A percentile compares a stretch with the other conserved stretches of the same genome.
Evolutionary conservation across 2,888 invertebrate species (phyloP).

Genomic region (Sphaerophoria taeniata): DNA sequence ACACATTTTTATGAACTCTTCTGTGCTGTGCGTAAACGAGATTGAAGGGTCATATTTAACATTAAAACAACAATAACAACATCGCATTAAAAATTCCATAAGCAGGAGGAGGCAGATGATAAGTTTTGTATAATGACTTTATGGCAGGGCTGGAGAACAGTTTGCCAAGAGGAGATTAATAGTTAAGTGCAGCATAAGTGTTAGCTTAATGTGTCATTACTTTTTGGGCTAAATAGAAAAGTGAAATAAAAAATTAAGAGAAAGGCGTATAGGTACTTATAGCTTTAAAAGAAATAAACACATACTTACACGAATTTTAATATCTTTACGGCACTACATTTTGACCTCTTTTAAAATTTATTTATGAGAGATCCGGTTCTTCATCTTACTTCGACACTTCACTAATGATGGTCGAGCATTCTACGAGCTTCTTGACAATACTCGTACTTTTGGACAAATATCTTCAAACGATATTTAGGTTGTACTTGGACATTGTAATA

Average conservation of each 20-base stretch:
- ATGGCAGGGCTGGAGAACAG: conserved; percentile 8
- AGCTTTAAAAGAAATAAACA: background rate
- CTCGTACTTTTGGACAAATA: too few relatives aligned
- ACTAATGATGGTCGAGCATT: too few relatives aligned
- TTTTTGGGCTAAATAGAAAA: background rate
- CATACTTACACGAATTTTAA: background rate
- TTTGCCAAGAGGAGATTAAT: background rate
- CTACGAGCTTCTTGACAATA: too few relatives aligned
- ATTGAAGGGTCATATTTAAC: conserved; percentile 24
- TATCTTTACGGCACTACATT: too few relatives aligned
- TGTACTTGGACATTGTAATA: too few relatives aligned
- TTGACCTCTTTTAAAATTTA: too few relatives aligned
- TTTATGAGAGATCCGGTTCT: too few relatives aligned
- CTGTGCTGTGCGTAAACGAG: conserved; percentile 9
- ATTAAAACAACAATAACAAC: background rate
- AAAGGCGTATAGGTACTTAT: background rate
- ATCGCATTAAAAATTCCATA: background rate
- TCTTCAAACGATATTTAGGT: too few relatives aligned
- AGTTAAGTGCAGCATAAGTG: background rate
- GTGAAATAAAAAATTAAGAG: background rate
- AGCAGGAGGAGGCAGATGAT: conserved; percentile 48
- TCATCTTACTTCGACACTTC: too few relatives aligned
- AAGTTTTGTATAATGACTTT: conserved; percentile 40
- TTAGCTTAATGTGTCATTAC: conserved; percentile 13
- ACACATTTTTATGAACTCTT: conserved; percentile 33